phyloP scores from a whole-genome alignment of 1,140 invertebrate species.

The Zaprionus africanus region DNA sequence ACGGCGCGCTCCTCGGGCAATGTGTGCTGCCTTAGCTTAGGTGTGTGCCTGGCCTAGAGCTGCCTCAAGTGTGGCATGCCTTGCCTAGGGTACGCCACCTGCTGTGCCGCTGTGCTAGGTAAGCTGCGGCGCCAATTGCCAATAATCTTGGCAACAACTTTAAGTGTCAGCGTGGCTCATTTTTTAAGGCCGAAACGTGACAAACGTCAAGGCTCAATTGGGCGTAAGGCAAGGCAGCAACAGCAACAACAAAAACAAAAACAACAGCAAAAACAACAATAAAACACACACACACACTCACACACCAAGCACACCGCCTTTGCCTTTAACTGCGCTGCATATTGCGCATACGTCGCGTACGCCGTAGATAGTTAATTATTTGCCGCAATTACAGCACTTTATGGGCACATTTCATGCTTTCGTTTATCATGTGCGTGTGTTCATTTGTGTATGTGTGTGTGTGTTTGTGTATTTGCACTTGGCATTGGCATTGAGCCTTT shows the following conservation, averaged over 20 bases:
- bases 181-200: slow-evolving; percentile 68
- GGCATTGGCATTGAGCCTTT: slow-evolving; percentile 40
- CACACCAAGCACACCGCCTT: neutral
- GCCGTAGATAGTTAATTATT: slow-evolving; percentile 22
- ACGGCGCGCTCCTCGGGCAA: slow-evolving; percentile 10
- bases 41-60: neutral
- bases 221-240: slow-evolving; percentile 12
- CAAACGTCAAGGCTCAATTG: slow-evolving; percentile 50
- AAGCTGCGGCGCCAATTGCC: slow-evolving; percentile 36
- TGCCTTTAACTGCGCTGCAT: neutral
- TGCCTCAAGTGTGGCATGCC: neutral
- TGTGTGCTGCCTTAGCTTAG: slow-evolving; percentile 50
- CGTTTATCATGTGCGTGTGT: neutral
- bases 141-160: slow-evolving; percentile 62
- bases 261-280: slow-evolving; percentile 9
- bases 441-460: neutral
- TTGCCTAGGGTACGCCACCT: too few species aligned
- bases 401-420: slow-evolving; percentile 1
- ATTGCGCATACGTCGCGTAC: slow-evolving; percentile 34
- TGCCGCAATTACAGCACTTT: slow-evolving; percentile 7
- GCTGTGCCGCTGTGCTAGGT: slow-evolving; percentile 14
- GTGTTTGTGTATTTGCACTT: slow-evolving; percentile 32
- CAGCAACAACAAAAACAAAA: slow-evolving; percentile 9
- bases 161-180: slow-evolving; percentile 55
- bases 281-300: neutral